Conservation (phyloP, 2,888 invertebrate species). For the Tridacna gigas region DNA sequence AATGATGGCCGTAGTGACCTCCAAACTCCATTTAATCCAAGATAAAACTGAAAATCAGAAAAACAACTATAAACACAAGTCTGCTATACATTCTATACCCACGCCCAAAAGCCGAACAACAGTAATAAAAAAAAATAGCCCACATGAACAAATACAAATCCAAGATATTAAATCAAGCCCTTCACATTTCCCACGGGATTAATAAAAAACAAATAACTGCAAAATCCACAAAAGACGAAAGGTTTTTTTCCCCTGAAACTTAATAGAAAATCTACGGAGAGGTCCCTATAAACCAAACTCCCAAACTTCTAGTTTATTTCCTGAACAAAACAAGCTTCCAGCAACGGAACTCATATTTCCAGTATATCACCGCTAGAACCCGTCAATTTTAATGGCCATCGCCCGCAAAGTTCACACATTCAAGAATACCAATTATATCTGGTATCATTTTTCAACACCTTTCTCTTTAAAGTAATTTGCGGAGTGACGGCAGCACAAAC, state of each 20-base stretch:
- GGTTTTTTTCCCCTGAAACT: conserved; percentile 1
- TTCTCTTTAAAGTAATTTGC: conserved; percentile 25
- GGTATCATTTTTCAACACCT: conserved; percentile 32
- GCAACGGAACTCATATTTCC: not conserved
- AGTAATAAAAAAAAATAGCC: conserved; percentile 6
- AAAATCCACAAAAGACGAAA: conserved; percentile 16
- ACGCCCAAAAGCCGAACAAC: not conserved
- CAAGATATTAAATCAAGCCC: conserved; percentile 24
- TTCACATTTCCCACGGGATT: conserved; percentile 3
- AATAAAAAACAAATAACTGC: conserved; percentile 27
- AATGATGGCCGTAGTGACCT: conserved; percentile 34
- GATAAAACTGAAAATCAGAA: not conserved
- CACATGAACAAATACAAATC: conserved; percentile 5
- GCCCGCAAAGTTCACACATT: conserved; percentile 22
- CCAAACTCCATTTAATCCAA: conserved; percentile 30
- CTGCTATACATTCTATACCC: not conserved
- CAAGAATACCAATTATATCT: conserved; percentile 33
- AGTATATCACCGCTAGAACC: conserved; percentile 4
- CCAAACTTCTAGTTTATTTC: conserved; percentile 23
- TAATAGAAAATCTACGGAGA: conserved; percentile 16
- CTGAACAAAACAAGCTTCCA: conserved; percentile 12
- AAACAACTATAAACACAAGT: not conserved
- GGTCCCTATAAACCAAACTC: not conserved
- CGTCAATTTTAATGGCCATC: conserved; percentile 21
- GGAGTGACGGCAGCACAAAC: conserved; percentile 2